phyloP scores from a whole-genome alignment of 2,888 invertebrate species.

The Latrodectus hesperus region DNA sequence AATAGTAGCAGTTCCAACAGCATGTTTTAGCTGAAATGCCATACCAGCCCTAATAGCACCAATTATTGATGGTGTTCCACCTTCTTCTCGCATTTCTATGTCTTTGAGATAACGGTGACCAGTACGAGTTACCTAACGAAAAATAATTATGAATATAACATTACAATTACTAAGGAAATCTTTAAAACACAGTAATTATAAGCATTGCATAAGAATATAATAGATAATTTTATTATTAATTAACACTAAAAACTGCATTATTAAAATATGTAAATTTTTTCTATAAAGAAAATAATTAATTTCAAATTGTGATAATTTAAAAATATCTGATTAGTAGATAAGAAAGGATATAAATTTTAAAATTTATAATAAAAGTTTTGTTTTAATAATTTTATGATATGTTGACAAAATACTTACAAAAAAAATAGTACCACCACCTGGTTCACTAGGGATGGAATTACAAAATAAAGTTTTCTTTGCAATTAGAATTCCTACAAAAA shows the following conservation, averaged over 20 bases:
- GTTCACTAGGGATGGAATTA: slow-evolving; percentile 77
- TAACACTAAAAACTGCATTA: not conserved
- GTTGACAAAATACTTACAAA: slow-evolving; percentile 74
- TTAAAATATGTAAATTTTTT: no score
- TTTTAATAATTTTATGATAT: not conserved
- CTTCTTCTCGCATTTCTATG: slow-evolving; percentile 79
- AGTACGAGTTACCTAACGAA: slow-evolving; percentile 50
- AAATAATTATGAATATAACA: not conserved
- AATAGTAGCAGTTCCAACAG: slow-evolving; percentile 84
- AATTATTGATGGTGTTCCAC: slow-evolving; percentile 84
- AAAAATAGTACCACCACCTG: slow-evolving; percentile 79
- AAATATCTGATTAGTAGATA: no score
- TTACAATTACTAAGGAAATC: not conserved
- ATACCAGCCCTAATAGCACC: slow-evolving; percentile 89
- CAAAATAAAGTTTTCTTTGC: slow-evolving; percentile 80
- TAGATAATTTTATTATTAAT: not conserved
- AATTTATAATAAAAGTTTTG: no score
- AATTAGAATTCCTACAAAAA: slow-evolving; percentile 79
- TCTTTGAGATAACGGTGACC: slow-evolving; percentile 69
- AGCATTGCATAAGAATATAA: no score
- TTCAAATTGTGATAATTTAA: no score
- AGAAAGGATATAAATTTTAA: no score
- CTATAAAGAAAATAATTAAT: no score
- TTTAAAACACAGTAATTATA: no score
- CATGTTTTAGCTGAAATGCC: slow-evolving; percentile 88